Conservation (phyloP, 2,113 vertebrate species). For the Coryphaenoides rupestris region DNA sequence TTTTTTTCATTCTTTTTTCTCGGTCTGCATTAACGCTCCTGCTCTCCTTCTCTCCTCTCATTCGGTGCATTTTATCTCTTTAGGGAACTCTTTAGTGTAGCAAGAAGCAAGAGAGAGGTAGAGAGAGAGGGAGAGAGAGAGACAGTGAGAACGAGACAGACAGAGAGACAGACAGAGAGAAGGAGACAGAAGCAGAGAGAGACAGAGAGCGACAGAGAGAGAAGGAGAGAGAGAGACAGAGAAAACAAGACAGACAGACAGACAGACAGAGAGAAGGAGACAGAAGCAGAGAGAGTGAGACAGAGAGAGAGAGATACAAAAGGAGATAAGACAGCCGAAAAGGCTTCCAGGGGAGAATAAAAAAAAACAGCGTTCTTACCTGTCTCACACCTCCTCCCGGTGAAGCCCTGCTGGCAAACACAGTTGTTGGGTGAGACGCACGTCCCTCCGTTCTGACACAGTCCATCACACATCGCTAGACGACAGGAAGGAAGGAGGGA, state of each 20-base stretch:
- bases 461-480: slow-evolving; percentile 91
- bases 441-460: slow-evolving; percentile 92
- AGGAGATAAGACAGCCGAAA: not conserved
- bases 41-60: too few relatives aligned
- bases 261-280: not conserved
- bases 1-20: too few relatives aligned
- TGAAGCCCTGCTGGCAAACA: slow-evolving; percentile 93
- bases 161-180: too few relatives aligned
- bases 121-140: not conserved
- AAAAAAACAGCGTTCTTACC: slow-evolving; percentile 76
- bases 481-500: slow-evolving; percentile 50
- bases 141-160: too few relatives aligned
- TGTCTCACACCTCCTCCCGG: slow-evolving; percentile 89
- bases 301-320: not conserved
- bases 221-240: too few relatives aligned
- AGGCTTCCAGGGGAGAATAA: too few relatives aligned
- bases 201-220: too few relatives aligned
- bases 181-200: too few relatives aligned
- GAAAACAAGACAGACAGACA: too few relatives aligned
- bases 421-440: slow-evolving; percentile 92
- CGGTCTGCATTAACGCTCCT: too few relatives aligned
- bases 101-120: not conserved
- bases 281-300: not conserved
- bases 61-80: too few relatives aligned
- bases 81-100: too few relatives aligned